Base-by-base conservation (phyloP, 2,888 invertebrate species). In the Merodon equestris region DNA sequence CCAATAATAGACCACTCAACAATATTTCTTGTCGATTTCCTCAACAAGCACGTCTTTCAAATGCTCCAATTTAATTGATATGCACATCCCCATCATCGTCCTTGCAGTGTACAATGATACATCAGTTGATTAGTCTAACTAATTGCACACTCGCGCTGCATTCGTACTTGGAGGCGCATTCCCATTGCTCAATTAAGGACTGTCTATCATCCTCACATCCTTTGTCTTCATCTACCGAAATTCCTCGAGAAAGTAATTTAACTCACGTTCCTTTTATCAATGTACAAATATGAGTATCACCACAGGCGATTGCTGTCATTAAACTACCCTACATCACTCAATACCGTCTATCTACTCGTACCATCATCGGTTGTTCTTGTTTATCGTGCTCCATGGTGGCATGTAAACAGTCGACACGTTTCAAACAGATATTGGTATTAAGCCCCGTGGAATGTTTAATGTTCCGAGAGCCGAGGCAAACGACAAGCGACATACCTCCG, bases 391-490 rank as follows among this genome's bases (percentile, higher is more conserved):
- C 7, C 7, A 9, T 13, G 27, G 27, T 27, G 27, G 27, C 47
- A 9, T 61, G 48, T 61, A 54, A 47, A 61, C 60, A 70, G 48
- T 15, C 53, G 42, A 48, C 70, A 54, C 61, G 47, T 61, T 70
- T 40, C 27, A n/a, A 27, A 47, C 47, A 70, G 48, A 61, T 61
- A 60, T 47, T 17, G 48, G 60, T 61, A 60, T 70, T 27, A 54
- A 54, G 54, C 45, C 54, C 17, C 17, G 27, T 48, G 27, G 60
- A 27, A 54, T 61, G 44, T 27, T 34, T 19, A 15, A 42, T 50
- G 50, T 12, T n/a, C 14, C 27, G 27, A 27, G 15, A 38, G 18
- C 12, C n/a, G 15, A 42, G 40, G 17, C 27, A 27, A 27, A 27
- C 27, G 27, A 27, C 27, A 27, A 27, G 27, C 7, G 27, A 27